phyloP scores from a whole-genome alignment of 2,888 invertebrate genomes.

The Rhagonycha lutea region DNA sequence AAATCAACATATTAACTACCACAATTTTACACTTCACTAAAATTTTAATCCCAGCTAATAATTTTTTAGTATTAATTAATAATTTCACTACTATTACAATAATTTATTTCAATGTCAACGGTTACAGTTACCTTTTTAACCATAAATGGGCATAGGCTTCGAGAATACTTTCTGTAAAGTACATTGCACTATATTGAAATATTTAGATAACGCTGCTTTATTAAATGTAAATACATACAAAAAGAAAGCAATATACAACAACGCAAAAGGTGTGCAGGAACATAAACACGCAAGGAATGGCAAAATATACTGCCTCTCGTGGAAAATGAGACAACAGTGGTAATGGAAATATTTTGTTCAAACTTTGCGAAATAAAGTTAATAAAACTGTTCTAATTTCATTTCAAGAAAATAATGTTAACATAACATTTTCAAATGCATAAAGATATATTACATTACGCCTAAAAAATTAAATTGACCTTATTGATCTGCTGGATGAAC shows the following conservation, averaged over 20 bases:
- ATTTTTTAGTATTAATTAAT: not conserved
- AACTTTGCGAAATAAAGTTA: not conserved
- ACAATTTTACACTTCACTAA: conserved; percentile 34
- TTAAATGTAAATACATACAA: not conserved
- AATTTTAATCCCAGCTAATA: conserved; percentile 8
- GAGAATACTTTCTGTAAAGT: not conserved
- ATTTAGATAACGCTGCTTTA: not conserved
- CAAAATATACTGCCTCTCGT: not conserved
- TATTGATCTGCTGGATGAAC: no score
- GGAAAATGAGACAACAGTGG: not conserved
- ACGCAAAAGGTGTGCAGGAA: not conserved
- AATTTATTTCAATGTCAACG: not conserved
- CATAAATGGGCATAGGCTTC: not conserved
- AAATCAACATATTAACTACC: conserved; percentile 27
- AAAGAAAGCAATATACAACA: not conserved
- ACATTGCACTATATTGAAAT: not conserved
- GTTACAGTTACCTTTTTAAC: not conserved
- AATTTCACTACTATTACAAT: not conserved
- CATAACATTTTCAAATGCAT: no score
- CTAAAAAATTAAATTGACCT: no score
- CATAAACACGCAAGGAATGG: not conserved
- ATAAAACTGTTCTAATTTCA: not conserved
- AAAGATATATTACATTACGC: no score
- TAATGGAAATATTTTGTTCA: not conserved
- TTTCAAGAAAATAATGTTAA: not conserved